Evolutionary conservation across 2,797 vertebrate genomes (phyloP), one percentile per base, ranked within the genome.

Genomic region (Alca torda): DNA sequence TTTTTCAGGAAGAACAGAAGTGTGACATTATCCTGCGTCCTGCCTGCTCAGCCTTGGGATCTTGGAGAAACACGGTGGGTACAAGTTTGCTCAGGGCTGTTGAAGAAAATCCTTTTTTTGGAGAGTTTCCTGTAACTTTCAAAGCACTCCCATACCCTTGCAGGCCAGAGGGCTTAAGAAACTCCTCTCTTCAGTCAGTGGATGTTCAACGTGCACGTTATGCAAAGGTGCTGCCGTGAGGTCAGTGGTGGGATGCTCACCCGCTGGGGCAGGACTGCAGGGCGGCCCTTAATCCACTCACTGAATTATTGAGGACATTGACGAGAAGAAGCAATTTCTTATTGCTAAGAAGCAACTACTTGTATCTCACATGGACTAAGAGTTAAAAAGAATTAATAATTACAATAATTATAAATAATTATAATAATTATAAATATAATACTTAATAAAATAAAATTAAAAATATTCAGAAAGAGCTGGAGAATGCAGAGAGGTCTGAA

Each of bases 61-160:
- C 63, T 11, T 6, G 51, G 43, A 28, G 77, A 33, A 37, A 23
- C 37, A 16, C 0, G 0, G 41, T 33, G 41, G 17, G 35, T 48
- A 24, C n/a, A 21, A 3, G 10, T 54, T 81, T 54, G 59, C 83
- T 57, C 12, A 24, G 57, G 33, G 43, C n/a, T 61, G 12, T 12
- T n/a, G 53, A 53, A 48, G 31, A 18, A 54, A 63, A 33, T 23
- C 19, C 3, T 11, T 4, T n/a, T 77, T 69, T 56, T 28, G 18
- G 35, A 50, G 54, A 21, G 31, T n/a, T 68, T 45, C 33, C 10
- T 21, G 4, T 28, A 43, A 28, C 24, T 28, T 57, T 73, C 31
- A 25, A 28, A 21, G 28, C 18, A 11, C 5, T 43, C 18, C 17
- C 35, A 8, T 11, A 9, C 48, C 2, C 1, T 2, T 23, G 33